Evolutionary conservation across 2,888 invertebrate species (phyloP), one percentile per base, ranked within the genome.

Genomic region (Dolichopus griseipennis): DNA sequence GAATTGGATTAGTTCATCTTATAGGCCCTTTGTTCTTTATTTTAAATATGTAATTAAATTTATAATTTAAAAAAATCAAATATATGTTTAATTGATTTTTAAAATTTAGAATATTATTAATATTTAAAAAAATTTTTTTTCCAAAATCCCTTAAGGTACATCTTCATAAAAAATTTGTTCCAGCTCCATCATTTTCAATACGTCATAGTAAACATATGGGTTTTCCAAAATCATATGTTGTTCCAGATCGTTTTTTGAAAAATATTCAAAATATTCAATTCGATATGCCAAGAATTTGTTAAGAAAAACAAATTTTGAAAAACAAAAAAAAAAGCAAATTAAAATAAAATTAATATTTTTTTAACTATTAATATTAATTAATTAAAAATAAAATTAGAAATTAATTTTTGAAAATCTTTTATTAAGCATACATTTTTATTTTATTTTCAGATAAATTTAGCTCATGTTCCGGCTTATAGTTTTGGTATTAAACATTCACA

Each of bases 401-500:
- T 27, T 9, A 27, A 64, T 4, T n/a, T 27, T 33, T 33, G 4
- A 33, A 18, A n/a, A 12, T 33, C 34, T 64, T 22, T 27, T 27
- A 22, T 63, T 8, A 63, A 15, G 10, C 1, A 9, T 18, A 62
- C 5, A 33, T 43, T 66, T 1, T 27, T 27, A 4, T 27, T 68
- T 63, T 52, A n/a, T 71, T 72, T 72, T 76, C 78, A 90, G 90
- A 85, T 87, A 67, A 83, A 84, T 73, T 83, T 88, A 71, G 87
- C 88, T 72, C 82, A 84, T 73, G 84, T 86, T 72, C 88, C 88
- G 69, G 85, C 89, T 61, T 88, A 89, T 75, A 91, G 91, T 71
- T 93, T 93, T 76, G 93, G 93, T 72, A 93, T 94, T 75, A 90
- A 90, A 79, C 93, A 93, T 81, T 93, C 93, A n/a, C 90, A 87